Percentiles rank a stretch among this genome's conserved stretches.
These are phyloP conservation scores for Hippopotamyrus pictus DNA, from an alignment of 2,797 vertebrate species.

Conservation along the genomic window DNA sequence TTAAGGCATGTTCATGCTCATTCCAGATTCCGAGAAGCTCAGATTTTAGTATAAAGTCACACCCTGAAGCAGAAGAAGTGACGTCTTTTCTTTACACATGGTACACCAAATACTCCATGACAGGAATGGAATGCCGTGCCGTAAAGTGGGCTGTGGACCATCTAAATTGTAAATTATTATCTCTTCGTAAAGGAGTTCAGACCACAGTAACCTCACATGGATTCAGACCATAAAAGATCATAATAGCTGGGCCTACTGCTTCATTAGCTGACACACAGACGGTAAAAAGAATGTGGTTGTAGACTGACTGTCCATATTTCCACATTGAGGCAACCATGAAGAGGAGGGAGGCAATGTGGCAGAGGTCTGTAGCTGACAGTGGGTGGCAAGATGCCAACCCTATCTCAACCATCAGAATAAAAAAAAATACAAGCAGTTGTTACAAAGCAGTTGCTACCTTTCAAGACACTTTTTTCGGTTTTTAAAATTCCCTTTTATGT, in stretches of 20 bases:
- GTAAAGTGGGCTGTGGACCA: not conserved
- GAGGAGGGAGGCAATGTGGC: not conserved
- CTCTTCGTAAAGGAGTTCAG: not conserved
- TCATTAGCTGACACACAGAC: not conserved
- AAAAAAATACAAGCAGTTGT: not conserved
- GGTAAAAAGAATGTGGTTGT: not conserved
- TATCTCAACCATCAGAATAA: not conserved
- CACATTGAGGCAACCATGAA: not conserved
- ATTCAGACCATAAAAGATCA: not conserved
- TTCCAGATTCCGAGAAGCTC: not conserved
- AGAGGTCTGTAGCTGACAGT: not conserved
- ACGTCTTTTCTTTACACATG: not conserved
- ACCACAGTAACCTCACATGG: not conserved
- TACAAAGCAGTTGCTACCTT: not conserved
- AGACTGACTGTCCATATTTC: not conserved
- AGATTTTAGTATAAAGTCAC: not conserved
- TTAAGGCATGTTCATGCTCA: not conserved
- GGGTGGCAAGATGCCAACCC: not conserved
- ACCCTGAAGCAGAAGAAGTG: not conserved
- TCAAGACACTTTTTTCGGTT: not conserved
- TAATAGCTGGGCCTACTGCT: not conserved
- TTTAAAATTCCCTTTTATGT: not conserved
- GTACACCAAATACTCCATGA: not conserved
- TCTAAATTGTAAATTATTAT: not conserved
- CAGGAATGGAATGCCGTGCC: not conserved